Evolutionary conservation across 2,888 invertebrate species (phyloP).

Genomic region (Leptura quadrifasciata): DNA sequence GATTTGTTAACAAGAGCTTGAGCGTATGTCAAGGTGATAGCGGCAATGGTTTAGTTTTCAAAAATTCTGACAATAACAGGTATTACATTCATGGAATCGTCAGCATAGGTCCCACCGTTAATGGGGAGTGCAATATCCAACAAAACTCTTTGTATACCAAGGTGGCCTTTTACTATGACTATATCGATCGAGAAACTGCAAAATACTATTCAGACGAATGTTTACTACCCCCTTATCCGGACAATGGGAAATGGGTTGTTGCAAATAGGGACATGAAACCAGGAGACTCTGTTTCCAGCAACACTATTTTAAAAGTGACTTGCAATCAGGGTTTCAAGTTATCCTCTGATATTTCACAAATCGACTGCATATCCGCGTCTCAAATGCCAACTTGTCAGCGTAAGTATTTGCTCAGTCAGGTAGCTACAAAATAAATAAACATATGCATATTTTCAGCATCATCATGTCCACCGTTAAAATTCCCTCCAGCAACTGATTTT

Average conservation of each 20-base stretch:
- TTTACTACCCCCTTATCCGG: slow-evolving; percentile 47
- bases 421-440: not conserved
- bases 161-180: slow-evolving; percentile 49
- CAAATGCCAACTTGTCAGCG: slow-evolving; percentile 42
- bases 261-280: slow-evolving; percentile 40
- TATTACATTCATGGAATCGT: slow-evolving; percentile 54
- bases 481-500: slow-evolving; percentile 34
- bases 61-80: slow-evolving; percentile 50
- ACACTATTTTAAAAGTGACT: slow-evolving; percentile 41
- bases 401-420: slow-evolving; percentile 3
- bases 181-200: slow-evolving; percentile 46
- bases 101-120: slow-evolving; percentile 47
- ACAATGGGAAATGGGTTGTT: slow-evolving; percentile 47
- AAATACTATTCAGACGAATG: slow-evolving; percentile 50
- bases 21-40: slow-evolving; percentile 54
- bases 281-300: slow-evolving; percentile 39
- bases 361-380: slow-evolving; percentile 40
- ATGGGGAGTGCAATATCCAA: slow-evolving; percentile 47
- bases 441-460: slow-evolving; percentile 28
- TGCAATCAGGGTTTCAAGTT: slow-evolving; percentile 48
- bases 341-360: slow-evolving; percentile 27
- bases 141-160: slow-evolving; percentile 52
- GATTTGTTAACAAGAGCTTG: slow-evolving; percentile 45
- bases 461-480: slow-evolving; percentile 37
- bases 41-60: slow-evolving; percentile 51